phyloP scores from a whole-genome alignment of 2,113 vertebrate species.

The Ivindomyrus marchei region DNA sequence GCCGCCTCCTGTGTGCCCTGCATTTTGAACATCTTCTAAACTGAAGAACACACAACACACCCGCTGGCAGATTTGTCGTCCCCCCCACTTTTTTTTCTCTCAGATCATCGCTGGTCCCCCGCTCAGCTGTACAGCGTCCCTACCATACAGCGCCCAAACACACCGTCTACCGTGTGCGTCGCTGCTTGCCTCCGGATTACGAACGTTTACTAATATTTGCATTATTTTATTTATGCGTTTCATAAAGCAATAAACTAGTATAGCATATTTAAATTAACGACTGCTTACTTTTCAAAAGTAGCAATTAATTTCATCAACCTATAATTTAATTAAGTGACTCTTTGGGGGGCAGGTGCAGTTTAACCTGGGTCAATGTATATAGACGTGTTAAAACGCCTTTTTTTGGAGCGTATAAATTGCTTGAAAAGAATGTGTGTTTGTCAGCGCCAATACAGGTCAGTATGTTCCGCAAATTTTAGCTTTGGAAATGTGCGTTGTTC shows the following conservation, averaged over 20 bases:
- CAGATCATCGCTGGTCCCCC: slow-evolving; percentile 48
- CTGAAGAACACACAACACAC: slow-evolving; percentile 18
- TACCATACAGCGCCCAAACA: slow-evolving; percentile 54
- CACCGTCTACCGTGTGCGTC: slow-evolving; percentile 56
- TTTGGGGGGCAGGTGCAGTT: slow-evolving; percentile 27
- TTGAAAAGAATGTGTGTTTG: slow-evolving; percentile 72
- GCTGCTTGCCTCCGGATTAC: slow-evolving; percentile 23
- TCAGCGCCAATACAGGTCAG: slow-evolving; percentile 68
- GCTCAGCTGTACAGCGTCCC: slow-evolving; percentile 46
- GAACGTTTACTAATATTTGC: background rate
- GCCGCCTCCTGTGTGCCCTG: background rate
- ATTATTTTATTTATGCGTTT: background rate
- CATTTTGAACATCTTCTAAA: slow-evolving; percentile 26
- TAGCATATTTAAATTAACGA: background rate
- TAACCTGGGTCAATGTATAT: slow-evolving; percentile 65
- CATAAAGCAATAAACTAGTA: slow-evolving; percentile 6
- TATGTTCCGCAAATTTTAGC: slow-evolving; percentile 48
- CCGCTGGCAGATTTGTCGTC: slow-evolving; percentile 48
- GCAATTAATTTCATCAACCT: background rate
- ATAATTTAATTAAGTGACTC: slow-evolving; percentile 8
- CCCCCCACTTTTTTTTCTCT: background rate
- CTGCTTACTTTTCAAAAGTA: slow-evolving; percentile 12
- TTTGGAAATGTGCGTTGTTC: slow-evolving; percentile 10
- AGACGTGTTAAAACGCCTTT: slow-evolving; percentile 70
- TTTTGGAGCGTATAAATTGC: slow-evolving; percentile 66